Evolutionary conservation across 2,888 invertebrate genomes (phyloP).

Genomic region (Agrotis exclamationis): DNA sequence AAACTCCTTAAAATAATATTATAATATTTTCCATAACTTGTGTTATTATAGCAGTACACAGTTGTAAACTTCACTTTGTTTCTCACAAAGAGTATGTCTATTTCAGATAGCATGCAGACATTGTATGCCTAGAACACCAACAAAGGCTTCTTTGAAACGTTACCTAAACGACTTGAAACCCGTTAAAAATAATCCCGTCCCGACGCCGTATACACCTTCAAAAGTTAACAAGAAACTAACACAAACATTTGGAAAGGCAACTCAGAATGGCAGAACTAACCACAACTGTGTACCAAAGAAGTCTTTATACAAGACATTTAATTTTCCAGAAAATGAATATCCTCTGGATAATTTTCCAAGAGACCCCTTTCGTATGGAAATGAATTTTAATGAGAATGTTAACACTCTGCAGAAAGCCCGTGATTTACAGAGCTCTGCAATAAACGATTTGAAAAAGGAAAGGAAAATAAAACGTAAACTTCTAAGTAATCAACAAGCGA

Average conservation of each 20-base stretch:
- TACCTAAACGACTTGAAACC: conserved; percentile 48
- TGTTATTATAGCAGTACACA: too few relatives aligned
- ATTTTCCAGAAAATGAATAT: conserved; percentile 78
- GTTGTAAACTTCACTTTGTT: not conserved
- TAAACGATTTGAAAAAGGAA: conserved; percentile 66
- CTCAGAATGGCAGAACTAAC: conserved; percentile 25
- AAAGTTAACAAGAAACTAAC: conserved; percentile 25
- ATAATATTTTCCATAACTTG: too few relatives aligned
- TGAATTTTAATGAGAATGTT: conserved; percentile 27
- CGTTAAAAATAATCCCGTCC: conserved; percentile 14
- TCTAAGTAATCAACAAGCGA: conserved; percentile 35
- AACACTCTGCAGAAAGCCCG: conserved; percentile 3
- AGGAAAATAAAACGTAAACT: conserved; percentile 66
- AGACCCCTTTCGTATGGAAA: conserved; percentile 40
- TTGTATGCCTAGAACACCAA: conserved; percentile 67
- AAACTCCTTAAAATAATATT: too few relatives aligned
- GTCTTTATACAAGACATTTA: conserved; percentile 62
- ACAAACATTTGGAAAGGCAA: conserved; percentile 28
- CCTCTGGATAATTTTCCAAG: conserved; percentile 56
- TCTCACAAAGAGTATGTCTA: conserved; percentile 24
- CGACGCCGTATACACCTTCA: conserved; percentile 4
- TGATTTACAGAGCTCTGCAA: conserved; percentile 25
- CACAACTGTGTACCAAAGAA: conserved; percentile 26
- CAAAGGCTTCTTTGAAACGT: conserved; percentile 51
- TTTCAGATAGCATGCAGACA: conserved; percentile 72